A percentile compares a stretch with the other conserved stretches of the same genome.
Conservation (phyloP, 2,797 vertebrate species). For the Pipistrellus nathusii region DNA sequence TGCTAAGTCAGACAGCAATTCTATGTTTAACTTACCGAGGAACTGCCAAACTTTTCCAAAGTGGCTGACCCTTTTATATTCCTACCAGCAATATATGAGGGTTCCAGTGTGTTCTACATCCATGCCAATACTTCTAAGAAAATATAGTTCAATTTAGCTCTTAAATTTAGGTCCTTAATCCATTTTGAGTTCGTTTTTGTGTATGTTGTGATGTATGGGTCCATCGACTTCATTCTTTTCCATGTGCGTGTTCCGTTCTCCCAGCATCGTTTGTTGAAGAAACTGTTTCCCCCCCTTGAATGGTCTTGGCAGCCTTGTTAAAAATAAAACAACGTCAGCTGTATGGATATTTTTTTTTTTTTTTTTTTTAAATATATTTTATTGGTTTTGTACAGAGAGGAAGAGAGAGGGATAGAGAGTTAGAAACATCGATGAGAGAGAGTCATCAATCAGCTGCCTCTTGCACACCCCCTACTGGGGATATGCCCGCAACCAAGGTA, state of each 20-base stretch:
- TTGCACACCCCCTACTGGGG: too few relatives aligned
- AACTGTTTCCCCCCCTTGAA: not conserved
- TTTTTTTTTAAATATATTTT: too few relatives aligned
- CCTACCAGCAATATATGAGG: not conserved
- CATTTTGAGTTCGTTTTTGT: constrained; percentile 9
- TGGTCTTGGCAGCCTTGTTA: not conserved
- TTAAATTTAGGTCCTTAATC: constrained; percentile 24
- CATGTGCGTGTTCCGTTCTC: not conserved
- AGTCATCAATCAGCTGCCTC: too few relatives aligned
- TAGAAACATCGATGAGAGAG: too few relatives aligned
- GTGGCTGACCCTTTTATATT: not conserved
- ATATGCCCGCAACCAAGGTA: too few relatives aligned
- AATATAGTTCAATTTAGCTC: not conserved
- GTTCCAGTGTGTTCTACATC: not conserved
- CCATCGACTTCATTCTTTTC: not conserved
- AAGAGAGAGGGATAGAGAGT: too few relatives aligned
- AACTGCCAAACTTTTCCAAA: constrained; percentile 19
- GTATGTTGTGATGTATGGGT: not conserved
- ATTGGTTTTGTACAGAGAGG: too few relatives aligned
- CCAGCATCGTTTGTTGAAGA: not conserved
- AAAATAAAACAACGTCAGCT: not conserved
- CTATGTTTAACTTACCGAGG: constrained; percentile 32
- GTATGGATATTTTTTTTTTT: too few relatives aligned
- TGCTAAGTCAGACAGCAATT: constrained; percentile 24
- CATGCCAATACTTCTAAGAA: not conserved